Evolutionary conservation across 2,888 invertebrate genomes (phyloP), one percentile per base, ranked within the genome.

Genomic region (Julus scanicus): DNA sequence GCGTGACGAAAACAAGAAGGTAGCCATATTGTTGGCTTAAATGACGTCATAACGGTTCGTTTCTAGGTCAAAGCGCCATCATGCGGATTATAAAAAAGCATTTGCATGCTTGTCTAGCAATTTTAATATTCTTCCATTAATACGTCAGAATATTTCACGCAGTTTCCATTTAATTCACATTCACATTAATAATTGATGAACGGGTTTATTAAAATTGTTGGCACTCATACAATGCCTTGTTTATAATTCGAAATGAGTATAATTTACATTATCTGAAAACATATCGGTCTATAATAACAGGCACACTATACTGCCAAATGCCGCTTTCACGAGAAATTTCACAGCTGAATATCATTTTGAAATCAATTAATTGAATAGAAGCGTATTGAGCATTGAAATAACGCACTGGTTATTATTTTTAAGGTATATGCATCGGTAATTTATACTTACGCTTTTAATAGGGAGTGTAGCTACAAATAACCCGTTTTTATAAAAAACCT

Each of bases 311-410:
- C 29, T 20, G 63, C 8, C 63, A 63, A 63, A 63, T 63, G 63
- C 20, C 63, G 63, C 63, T 63, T 63, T 63, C 63, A 63, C 63
- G 63, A 63, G 63, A 63, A 63, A 63, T 63, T 63, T 63, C 63
- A 63, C 63, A 63, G 63, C 63, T 63, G 63, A 63, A 63, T 63
- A 63, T 63, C 20, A 8, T 20, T 63, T 63, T 8, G 8, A n/a
- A 63, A 63, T 63, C n/a, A 63, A 63, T 20, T 63, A 63, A 63
- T 63, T 63, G 63, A n/a, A 63, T 9, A 63, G 4, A 53, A 20
- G 63, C 63, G n/a, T 20, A 5, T 53, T 17, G 13, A 53, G 53
- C 53, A 53, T 63, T 63, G 63, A 63, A 63, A 63, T 63, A 20
- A 63, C 20, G n/a, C n/a, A 63, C 8, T 9, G 20, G 20, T 63